Evolutionary conservation across 1,140 invertebrate species (phyloP), one percentile per base, ranked within the genome.

Genomic region (Notospermus geniculatus): DNA sequence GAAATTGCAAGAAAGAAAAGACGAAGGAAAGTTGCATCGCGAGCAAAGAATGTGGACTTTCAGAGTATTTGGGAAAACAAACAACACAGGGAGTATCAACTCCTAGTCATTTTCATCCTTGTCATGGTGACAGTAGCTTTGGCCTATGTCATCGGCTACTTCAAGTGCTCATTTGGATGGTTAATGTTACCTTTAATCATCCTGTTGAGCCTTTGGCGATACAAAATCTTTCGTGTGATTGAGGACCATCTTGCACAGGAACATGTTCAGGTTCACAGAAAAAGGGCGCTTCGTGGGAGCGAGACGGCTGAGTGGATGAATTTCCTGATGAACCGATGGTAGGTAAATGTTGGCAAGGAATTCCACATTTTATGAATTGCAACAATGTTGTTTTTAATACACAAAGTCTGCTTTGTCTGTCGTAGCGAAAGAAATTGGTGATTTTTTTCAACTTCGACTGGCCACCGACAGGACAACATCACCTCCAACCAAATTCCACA

Each of bases 301-400:
- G 84, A 85, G 66, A 83, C 84, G 1, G 81, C 79, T 41, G 84
- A 85, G 60, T 85, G 84, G 84, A 67, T 85, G n/a, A 85, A 83
- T 64, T 79, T 85, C 54, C 68, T 85, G 13, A 59, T 85, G 17
- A 85, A 85, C 67, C 76, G 82, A 76, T 85, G 84, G 84, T 83
- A 69, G 75, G 79, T 71, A n/a, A n/a, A n/a, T n/a, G n/a, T n/a
- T n/a, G n/a, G n/a, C n/a, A n/a, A 2, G 7, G 15, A 7, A 54
- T 54, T 54, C 7, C 19, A 15, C 25, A 7, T 15, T 11, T 22
- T 15, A 4, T 9, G 50, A 11, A 11, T 11, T 43, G 11, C 11
- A 43, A 43, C 11, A 25, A 2, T 55, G 30, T 39, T 43, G 11
- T 13, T 43, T 43, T 11, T 43, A 43, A 43, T 43, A 13, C n/a